Conservation (phyloP, 2,888 invertebrate genomes). For the Eledone cirrhosa region DNA sequence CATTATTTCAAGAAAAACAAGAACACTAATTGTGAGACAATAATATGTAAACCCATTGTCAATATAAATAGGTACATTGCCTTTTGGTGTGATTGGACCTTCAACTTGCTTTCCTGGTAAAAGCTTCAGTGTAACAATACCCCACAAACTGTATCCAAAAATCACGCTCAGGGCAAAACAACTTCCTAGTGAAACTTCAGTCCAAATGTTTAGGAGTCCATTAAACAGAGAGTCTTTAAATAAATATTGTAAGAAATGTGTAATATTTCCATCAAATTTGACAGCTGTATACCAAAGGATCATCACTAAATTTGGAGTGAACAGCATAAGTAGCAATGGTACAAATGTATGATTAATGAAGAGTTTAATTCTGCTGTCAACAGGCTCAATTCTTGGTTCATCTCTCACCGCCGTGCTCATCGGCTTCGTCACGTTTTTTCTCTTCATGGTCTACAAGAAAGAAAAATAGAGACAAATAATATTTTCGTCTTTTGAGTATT, state of each 20-base stretch:
- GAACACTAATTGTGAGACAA: constrained; percentile 65
- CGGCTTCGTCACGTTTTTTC: not conserved
- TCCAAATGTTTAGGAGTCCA: constrained; percentile 57
- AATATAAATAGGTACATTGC: constrained; percentile 67
- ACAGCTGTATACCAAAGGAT: constrained; percentile 54
- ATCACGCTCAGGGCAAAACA: constrained; percentile 50
- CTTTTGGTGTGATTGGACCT: constrained; percentile 69
- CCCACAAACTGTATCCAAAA: constrained; percentile 64
- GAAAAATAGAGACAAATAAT: no score
- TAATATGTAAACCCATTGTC: constrained; percentile 70
- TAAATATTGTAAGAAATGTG: constrained; percentile 39
- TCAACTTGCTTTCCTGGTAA: constrained; percentile 65
- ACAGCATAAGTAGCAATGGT: constrained; percentile 52
- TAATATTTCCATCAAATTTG: constrained; percentile 54
- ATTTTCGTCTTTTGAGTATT: no score
- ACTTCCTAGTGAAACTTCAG: constrained; percentile 47
- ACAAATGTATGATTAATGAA: constrained; percentile 48
- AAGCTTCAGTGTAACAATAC: constrained; percentile 66
- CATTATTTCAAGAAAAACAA: constrained; percentile 56
- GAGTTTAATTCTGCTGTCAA: constrained; percentile 33
- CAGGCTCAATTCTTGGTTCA: not conserved
- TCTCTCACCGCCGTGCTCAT: not conserved
- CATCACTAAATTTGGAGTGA: constrained; percentile 56
- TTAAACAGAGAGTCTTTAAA: constrained; percentile 38
- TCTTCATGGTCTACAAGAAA: not conserved